Base-by-base conservation (phyloP, 2,113 vertebrate genomes). In the Eudyptes chrysolophus region DNA sequence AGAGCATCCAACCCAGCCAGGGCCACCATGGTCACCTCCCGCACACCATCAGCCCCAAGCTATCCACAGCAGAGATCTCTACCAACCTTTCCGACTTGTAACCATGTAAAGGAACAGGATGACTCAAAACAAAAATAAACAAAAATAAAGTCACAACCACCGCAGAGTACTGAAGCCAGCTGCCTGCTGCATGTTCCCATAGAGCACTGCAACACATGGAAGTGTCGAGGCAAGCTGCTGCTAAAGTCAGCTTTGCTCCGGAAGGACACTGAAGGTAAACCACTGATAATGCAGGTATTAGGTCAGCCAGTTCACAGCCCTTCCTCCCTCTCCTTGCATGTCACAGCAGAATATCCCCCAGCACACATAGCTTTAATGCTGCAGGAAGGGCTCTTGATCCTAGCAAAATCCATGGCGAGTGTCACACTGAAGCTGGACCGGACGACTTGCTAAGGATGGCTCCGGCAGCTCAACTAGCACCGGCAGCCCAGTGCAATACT, bases 261-360 rank as follows among this genome's bases (percentile, higher is more conserved):
- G 65, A 93, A 96, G 93, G 93, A 93, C 96, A 66, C 27, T 66
- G 90, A 97, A 97, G 95, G 75, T 93, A 97, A 97, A 86, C 12
- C 77, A 80, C 91, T 76, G 92, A 77, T 76, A 79, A 96, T 32
- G 74, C 75, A 96, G 88, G 75, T 62, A 93, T 94, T 91, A 85
- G 38, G 48, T 54, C 44, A 84, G 65, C 29, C 55, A 51, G 34
- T 77, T 91, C 49, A 60, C 81, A 85, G 71, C 62, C 55, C 30
- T 79, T 49, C 77, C 87, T 88, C 74, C 60, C 27, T 65, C 55
- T 83, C 75, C 58, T 42, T 82, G 81, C 48, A 78, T 12, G 11
- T 62, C 87, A 90, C 79, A 82, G 93, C 44, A 82, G 48, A 93
- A 89, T 34, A 81, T 65, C 22, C 62, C 57, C 68, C 68, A 66